These are phyloP conservation scores for Thaumetopoea pityocampa DNA, from an alignment of 1,140 invertebrate species.

Conservation along the genomic window DNA sequence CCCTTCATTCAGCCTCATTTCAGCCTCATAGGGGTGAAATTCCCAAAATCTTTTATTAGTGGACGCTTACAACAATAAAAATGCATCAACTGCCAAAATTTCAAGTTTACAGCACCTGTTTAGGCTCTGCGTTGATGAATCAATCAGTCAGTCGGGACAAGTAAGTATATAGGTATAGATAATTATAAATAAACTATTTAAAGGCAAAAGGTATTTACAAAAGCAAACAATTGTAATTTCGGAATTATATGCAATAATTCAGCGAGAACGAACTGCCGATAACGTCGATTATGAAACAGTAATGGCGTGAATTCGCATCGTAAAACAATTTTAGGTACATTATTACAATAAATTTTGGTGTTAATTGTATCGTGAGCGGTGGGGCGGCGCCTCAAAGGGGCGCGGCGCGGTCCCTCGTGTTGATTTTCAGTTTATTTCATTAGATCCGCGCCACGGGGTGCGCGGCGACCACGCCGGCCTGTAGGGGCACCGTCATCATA, in stretches of 20 bases:
- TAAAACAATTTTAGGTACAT: slow-evolving; percentile 23
- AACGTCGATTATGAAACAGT: slow-evolving; percentile 21
- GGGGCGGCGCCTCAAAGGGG: slow-evolving; percentile 45
- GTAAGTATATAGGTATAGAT: too few relatives aligned
- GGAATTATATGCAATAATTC: not conserved
- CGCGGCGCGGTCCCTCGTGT: slow-evolving; percentile 54
- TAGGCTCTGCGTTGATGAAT: too few relatives aligned
- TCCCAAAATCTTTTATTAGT: too few relatives aligned
- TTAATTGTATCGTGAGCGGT: slow-evolving; percentile 40
- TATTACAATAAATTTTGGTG: slow-evolving; percentile 38
- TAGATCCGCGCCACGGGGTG: slow-evolving; percentile 67
- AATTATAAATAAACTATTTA: too few relatives aligned
- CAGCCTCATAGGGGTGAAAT: too few relatives aligned
- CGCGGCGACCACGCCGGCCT: slow-evolving; percentile 34
- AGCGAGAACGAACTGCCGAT: slow-evolving; percentile 15
- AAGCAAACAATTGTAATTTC: slow-evolving; percentile 7
- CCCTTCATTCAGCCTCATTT: too few relatives aligned
- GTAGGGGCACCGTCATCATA: too few relatives aligned
- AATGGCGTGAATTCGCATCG: slow-evolving; percentile 32
- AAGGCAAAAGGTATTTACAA: not conserved
- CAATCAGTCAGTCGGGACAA: too few relatives aligned
- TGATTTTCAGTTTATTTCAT: slow-evolving; percentile 77
- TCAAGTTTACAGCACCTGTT: too few relatives aligned
- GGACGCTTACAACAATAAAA: too few relatives aligned
- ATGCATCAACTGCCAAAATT: too few relatives aligned